Evolutionary conservation across 2,797 vertebrate genomes (phyloP).

Genomic region (Spheniscus humboldti): DNA sequence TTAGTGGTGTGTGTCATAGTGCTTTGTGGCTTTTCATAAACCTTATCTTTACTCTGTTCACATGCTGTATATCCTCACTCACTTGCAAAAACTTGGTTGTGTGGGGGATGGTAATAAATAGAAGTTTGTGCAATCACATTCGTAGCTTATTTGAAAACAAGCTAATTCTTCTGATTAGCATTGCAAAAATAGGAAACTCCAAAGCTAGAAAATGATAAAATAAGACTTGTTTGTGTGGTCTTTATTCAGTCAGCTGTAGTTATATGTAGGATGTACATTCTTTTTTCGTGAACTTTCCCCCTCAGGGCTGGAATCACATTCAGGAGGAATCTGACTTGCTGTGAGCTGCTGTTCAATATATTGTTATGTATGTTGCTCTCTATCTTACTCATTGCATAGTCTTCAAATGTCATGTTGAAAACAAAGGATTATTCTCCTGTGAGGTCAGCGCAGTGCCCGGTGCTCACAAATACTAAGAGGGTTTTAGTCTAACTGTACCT

Average conservation of each 20-base stretch:
- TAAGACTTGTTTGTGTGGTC: neutral
- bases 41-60: neutral
- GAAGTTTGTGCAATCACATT: neutral
- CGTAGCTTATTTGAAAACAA: neutral
- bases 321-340: neutral
- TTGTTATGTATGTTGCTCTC: neutral
- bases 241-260: neutral
- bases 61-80: neutral
- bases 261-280: neutral
- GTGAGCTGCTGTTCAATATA: neutral
- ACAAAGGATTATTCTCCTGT: neutral
- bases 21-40: neutral
- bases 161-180: neutral
- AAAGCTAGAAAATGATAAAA: neutral
- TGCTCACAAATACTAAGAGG: neutral
- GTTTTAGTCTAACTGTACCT: neutral
- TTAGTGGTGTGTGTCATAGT: neutral
- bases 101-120: neutral
- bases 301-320: neutral
- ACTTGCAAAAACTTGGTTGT: neutral
- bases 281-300: neutral
- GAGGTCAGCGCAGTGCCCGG: neutral
- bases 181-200: neutral
- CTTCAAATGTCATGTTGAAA: neutral
- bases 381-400: neutral